phyloP scores from a whole-genome alignment of 2,888 invertebrate species.

The Scelioninae gen. 2 region DNA sequence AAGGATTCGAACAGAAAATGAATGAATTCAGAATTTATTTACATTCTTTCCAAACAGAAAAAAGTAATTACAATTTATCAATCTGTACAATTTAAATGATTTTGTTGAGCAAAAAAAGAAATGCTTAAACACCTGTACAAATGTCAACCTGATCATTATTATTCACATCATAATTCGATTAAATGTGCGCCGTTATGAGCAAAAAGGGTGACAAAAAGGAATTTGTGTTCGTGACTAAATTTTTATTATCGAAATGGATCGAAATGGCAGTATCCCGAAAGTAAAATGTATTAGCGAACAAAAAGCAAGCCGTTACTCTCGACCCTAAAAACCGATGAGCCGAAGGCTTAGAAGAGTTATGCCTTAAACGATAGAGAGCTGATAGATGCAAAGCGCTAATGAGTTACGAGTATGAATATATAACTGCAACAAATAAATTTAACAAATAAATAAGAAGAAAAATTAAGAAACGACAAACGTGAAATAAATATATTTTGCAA shows the following conservation, averaged over 20 bases:
- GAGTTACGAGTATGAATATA: slow-evolving; percentile 50
- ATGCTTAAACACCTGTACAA: no score
- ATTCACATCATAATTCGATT: no score
- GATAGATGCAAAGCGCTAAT: slow-evolving; percentile 53
- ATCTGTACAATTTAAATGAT: no score
- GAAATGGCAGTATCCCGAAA: slow-evolving; percentile 48
- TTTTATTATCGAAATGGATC: neutral
- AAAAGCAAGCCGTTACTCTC: slow-evolving; percentile 41
- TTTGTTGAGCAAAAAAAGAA: no score
- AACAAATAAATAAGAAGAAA: slow-evolving; percentile 15
- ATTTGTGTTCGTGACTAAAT: no score
- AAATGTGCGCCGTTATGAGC: no score
- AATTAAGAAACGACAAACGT: slow-evolving; percentile 7
- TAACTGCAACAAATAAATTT: slow-evolving; percentile 37
- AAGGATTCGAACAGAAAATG: no score
- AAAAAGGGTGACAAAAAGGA: no score
- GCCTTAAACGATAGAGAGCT: slow-evolving; percentile 55
- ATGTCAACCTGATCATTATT: no score
- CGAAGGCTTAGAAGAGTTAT: slow-evolving; percentile 59
- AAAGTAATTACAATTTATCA: no score
- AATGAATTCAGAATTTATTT: no score
- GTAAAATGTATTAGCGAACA: slow-evolving; percentile 30
- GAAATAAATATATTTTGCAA: slow-evolving; percentile 41
- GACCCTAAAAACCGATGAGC: slow-evolving; percentile 57
- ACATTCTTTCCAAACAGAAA: no score